Conservation (phyloP, 2,888 invertebrate species). For the Drosophila quinaria region DNA sequence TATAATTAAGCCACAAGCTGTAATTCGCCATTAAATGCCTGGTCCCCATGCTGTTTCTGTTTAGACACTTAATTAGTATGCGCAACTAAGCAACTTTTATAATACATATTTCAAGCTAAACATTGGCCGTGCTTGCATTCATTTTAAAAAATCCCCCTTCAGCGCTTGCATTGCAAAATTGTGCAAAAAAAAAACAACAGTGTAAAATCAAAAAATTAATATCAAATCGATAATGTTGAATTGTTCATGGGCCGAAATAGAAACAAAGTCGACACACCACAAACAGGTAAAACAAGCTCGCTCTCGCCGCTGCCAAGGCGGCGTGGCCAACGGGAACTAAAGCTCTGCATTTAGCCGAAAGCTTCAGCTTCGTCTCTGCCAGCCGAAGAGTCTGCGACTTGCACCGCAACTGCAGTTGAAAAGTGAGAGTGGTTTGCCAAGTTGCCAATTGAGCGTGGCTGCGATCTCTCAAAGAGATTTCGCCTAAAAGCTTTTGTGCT, state of each 20-base stretch:
- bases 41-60: constrained; percentile 38
- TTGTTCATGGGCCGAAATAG: constrained; percentile 43
- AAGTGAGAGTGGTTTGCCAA: constrained; percentile 64
- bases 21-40: constrained; percentile 40
- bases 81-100: constrained; percentile 45
- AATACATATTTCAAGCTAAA: constrained; percentile 46
- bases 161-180: constrained; percentile 58
- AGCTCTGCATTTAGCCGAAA: constrained; percentile 53
- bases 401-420: constrained; percentile 42
- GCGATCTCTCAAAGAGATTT: not conserved
- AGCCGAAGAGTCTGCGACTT: constrained; percentile 10
- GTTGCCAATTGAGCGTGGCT: constrained; percentile 13
- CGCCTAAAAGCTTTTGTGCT: constrained; percentile 38
- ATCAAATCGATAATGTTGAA: constrained; percentile 75
- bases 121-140: constrained; percentile 39
- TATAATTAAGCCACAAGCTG: constrained; percentile 54
- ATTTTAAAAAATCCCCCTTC: not conserved
- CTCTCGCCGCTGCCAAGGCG: constrained; percentile 41
- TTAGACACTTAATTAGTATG: constrained; percentile 64
- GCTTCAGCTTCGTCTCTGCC: constrained; percentile 25
- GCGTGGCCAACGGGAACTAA: constrained; percentile 74
- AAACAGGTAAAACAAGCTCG: constrained; percentile 79
- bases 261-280: constrained; percentile 12
- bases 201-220: constrained; percentile 59
- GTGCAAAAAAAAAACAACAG: constrained; percentile 29